Base-by-base conservation (phyloP, 2,113 vertebrate species). In the Nannospalax galili region DNA sequence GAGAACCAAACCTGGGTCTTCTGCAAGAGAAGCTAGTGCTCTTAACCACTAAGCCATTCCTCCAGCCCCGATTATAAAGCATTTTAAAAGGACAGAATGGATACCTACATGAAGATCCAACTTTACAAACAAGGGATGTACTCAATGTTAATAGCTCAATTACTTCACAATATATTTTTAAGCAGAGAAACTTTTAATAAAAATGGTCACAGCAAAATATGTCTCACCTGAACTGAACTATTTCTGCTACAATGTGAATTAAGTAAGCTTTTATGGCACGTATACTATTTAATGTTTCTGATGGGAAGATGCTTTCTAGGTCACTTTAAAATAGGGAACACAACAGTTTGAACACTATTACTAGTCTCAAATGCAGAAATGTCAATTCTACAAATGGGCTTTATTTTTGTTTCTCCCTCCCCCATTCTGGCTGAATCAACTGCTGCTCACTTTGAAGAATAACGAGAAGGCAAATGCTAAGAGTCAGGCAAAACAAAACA, bases 131-230 rank as follows among this genome's bases (percentile, higher is more conserved):
- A 45, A 79, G 37, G 15, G 26, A 30, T 73, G 5, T 56, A 62
- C 16, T 48, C 40, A 42, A 89, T 86, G 35, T 95, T 73, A 26
- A 10, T 40, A 74, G 40, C 26, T 65, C 72, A 91, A 30, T 88
- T 91, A 88, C 79, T 80, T 75, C 58, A 74, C 52, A 88, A 88
- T 32, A 84, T 32, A 88, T 65, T 92, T 92, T 94, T 88, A 72
- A 77, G 86, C 22, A 93, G 81, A 94, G 58, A 91, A 86, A 92
- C 0, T 78, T 22, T 45, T 77, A 30, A 77, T 93, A 72, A 94
- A 96, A 94, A 92, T 67, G 67, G 28, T 81, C 40, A 90, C 69
- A 93, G 40, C 24, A 95, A 95, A 90, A 35, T 52, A 86, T 48
- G 42, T 65, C 26, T 91, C 69, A 84, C 45, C 32, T 67, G 89